Conservation (phyloP, 2,797 vertebrate species). For the Ctenosaura bakeri region DNA sequence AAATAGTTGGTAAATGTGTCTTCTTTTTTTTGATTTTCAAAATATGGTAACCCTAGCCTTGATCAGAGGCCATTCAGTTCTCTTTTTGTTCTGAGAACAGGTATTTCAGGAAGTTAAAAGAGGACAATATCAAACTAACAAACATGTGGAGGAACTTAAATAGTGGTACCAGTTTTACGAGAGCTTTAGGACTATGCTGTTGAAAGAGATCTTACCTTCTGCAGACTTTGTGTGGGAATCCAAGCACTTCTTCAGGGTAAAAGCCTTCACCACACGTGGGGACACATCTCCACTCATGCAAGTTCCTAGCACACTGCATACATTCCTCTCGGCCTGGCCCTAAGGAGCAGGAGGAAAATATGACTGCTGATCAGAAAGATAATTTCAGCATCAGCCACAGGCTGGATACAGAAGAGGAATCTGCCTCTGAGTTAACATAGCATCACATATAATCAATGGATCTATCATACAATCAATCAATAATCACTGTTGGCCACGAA, state of each 20-base stretch:
- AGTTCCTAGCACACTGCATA: constrained; percentile 82
- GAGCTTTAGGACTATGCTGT: accelerated
- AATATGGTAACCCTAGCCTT: background rate
- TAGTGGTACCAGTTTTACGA: background rate
- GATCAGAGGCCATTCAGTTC: background rate
- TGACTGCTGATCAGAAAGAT: background rate
- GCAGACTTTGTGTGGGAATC: constrained; percentile 87
- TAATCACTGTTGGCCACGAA: constrained; percentile 37
- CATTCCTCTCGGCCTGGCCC: constrained; percentile 86
- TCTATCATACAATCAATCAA: background rate
- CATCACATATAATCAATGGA: constrained; percentile 36
- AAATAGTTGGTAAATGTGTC: too few species aligned
- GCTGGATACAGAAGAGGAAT: background rate
- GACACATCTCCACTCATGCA: constrained; percentile 88
- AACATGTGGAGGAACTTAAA: too few species aligned
- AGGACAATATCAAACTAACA: background rate
- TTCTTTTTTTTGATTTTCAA: too few species aligned
- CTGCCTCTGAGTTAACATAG: too few species aligned
- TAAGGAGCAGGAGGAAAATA: constrained; percentile 58
- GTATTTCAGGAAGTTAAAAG: background rate
- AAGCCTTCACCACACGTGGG: constrained; percentile 83
- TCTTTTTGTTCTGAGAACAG: background rate
- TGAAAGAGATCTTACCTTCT: constrained; percentile 80
- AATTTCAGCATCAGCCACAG: background rate
- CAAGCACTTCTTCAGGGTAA: constrained; percentile 82